phyloP scores from a whole-genome alignment of 2,888 invertebrate genomes.

The Hydrotaea cyrtoneurina region DNA sequence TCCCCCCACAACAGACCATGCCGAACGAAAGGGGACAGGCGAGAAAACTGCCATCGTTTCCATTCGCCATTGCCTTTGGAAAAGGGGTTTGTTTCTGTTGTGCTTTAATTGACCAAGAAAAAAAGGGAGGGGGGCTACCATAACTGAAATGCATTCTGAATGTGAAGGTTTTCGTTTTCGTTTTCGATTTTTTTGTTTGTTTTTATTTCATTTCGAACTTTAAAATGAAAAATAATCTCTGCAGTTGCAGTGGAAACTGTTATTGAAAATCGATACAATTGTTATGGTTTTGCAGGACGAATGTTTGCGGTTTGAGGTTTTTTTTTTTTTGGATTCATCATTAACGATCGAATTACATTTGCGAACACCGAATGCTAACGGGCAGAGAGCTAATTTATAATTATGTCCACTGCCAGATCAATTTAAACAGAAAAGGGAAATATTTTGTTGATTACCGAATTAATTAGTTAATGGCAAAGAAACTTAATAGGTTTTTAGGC shows the following conservation, averaged over 20 bases:
- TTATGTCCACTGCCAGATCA: no score
- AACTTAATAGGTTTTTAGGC: no score
- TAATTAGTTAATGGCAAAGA: no score
- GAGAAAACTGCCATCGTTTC: no score
- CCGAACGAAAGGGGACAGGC: no score
- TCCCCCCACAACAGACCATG: no score
- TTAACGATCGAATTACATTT: not conserved
- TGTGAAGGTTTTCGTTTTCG: not conserved
- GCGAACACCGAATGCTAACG: no score
- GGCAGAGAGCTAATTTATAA: no score
- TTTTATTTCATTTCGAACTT: not conserved
- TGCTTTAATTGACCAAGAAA: not conserved
- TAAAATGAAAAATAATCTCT: not conserved
- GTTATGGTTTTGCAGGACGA: slow-evolving; percentile 22
- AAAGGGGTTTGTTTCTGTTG: not conserved
- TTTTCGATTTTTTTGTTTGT: not conserved
- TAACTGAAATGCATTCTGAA: not conserved
- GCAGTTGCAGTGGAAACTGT: not conserved
- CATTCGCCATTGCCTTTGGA: no score
- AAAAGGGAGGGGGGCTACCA: no score
- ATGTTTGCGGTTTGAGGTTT: slow-evolving; percentile 10
- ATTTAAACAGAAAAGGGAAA: no score
- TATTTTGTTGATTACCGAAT: no score
- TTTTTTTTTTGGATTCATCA: not conserved
- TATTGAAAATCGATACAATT: not conserved